Conservation (phyloP, 2,113 vertebrate genomes). For the Urocitellus parryii region DNA sequence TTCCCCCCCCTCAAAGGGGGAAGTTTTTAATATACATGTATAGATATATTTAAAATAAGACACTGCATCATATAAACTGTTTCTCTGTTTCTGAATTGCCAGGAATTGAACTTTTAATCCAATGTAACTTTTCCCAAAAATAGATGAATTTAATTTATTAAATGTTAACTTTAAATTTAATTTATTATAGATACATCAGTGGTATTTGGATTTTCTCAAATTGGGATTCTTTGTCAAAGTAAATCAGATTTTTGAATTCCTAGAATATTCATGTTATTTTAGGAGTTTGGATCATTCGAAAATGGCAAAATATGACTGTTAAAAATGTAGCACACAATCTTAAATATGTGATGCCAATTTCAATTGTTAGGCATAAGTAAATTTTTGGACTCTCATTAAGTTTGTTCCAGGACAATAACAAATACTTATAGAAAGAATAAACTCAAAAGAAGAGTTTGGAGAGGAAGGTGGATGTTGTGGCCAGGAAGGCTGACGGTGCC, state of each 20-base stretch:
- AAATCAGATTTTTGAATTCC: not conserved
- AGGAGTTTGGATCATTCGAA: not conserved
- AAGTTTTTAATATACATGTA: not conserved
- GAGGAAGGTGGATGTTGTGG: not conserved
- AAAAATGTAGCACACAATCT: not conserved
- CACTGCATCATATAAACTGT: not conserved
- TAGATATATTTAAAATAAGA: not conserved
- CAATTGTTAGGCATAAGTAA: conserved; percentile 46
- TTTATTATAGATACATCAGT: not conserved
- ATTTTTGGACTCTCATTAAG: conserved; percentile 5
- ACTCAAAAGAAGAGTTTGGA: not conserved
- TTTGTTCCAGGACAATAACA: conserved; percentile 24
- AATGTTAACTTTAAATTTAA: not conserved
- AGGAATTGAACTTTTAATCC: not conserved
- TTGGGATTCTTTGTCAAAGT: not conserved
- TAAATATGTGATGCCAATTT: conserved; percentile 22
- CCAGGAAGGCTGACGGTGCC: not conserved
- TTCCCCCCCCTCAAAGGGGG: not conserved
- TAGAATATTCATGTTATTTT: conserved; percentile 11
- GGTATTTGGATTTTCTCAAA: not conserved
- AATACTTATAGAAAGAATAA: conserved; percentile 33
- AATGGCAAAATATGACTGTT: conserved; percentile 17
- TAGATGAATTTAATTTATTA: not conserved
- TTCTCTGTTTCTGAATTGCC: not conserved
- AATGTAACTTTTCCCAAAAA: not conserved